phyloP scores from a whole-genome alignment of 2,888 invertebrate genomes.

The Lysandra bellargus region DNA sequence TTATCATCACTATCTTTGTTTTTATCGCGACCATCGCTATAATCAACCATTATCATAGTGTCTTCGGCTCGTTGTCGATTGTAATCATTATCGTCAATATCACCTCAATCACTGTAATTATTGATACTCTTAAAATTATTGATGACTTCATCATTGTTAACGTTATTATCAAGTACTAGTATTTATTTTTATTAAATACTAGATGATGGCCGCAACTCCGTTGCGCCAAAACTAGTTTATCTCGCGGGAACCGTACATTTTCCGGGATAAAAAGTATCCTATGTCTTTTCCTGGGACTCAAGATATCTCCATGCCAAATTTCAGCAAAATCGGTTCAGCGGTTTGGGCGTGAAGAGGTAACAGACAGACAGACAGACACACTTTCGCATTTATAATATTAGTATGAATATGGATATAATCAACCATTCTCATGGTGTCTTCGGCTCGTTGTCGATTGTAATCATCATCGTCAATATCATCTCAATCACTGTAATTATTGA shows the following conservation, averaged over 20 bases:
- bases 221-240: no score
- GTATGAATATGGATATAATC: not conserved
- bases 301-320: no score
- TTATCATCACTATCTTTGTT: slow-evolving; percentile 7
- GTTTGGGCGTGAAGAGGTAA: no score
- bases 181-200: no score
- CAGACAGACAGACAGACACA: no score
- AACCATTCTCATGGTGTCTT: not conserved
- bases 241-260: no score
- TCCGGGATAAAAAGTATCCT: no score
- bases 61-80: not conserved
- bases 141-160: not conserved
- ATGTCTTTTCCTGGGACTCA: no score
- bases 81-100: not conserved
- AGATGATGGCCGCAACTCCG: no score
- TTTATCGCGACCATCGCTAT: not conserved
- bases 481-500: not conserved
- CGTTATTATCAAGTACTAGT: not conserved
- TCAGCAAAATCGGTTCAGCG: no score
- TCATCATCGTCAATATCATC: slow-evolving; percentile 4
- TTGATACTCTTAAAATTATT: not conserved
- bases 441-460: not conserved
- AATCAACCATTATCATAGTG: not conserved
- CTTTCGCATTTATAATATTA: no score
- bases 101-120: not conserved